phyloP scores from a whole-genome alignment of 2,797 vertebrate species.

The Dryobates pubescens region DNA sequence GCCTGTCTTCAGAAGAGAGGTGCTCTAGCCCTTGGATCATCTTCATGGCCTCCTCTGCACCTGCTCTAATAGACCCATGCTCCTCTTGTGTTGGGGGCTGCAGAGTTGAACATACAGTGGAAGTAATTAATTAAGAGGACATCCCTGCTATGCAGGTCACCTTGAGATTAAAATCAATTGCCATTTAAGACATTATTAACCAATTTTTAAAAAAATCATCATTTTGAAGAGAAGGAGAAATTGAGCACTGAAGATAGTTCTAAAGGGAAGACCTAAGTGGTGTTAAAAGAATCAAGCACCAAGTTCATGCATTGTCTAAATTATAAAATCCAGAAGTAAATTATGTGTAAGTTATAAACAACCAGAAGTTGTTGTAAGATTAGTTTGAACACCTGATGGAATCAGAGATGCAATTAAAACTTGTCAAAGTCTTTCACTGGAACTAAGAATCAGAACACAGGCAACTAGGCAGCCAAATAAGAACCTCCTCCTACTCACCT shows the following conservation, averaged over 20 bases:
- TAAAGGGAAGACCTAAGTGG: background rate
- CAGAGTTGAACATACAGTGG: too few species aligned
- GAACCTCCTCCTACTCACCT: background rate
- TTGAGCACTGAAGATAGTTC: background rate
- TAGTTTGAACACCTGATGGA: background rate
- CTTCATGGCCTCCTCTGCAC: too few species aligned
- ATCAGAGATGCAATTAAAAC: background rate
- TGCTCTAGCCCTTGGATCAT: too few species aligned
- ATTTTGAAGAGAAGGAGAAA: background rate
- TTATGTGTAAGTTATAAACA: background rate
- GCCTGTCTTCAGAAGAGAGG: too few species aligned
- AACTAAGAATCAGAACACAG: background rate
- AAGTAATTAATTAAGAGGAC: background rate
- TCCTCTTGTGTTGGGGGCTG: too few species aligned
- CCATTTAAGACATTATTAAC: slow-evolving; percentile 8
- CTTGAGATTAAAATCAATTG: background rate
- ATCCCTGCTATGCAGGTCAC: background rate
- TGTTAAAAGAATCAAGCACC: background rate
- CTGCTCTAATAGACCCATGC: too few species aligned
- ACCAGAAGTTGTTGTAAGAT: background rate
- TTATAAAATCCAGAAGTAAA: background rate
- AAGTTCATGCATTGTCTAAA: background rate
- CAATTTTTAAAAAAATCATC: slow-evolving; percentile 5
- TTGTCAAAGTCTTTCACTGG: background rate
- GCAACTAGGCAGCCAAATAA: background rate